Evolutionary conservation across 2,888 invertebrate genomes (phyloP).

Genomic region (Dascillus cervinus): DNA sequence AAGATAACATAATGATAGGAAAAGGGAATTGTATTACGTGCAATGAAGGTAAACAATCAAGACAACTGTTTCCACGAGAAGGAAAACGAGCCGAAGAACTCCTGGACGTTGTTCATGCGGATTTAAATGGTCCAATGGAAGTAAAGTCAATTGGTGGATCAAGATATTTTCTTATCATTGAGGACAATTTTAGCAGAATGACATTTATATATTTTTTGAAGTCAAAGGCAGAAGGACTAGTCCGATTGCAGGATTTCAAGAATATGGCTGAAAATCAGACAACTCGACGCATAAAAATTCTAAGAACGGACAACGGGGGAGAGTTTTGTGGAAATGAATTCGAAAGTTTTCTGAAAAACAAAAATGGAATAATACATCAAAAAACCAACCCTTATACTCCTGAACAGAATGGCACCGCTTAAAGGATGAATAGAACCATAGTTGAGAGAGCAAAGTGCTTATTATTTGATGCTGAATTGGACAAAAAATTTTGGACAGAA

Average conservation of each 20-base stretch:
- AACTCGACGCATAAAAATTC: conserved; percentile 20
- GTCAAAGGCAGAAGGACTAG: not conserved
- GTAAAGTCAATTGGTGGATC: conserved; percentile 4
- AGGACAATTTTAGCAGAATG: not conserved
- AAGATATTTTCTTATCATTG: not conserved
- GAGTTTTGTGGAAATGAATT: conserved; percentile 16
- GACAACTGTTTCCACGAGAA: conserved; percentile 21
- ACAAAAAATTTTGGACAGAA: conserved; percentile 6
- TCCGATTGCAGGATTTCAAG: conserved; percentile 24
- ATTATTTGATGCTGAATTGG: conserved; percentile 12
- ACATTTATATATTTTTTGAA: not conserved
- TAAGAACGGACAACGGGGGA: conserved; percentile 23
- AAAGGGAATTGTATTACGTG: conserved; percentile 10
- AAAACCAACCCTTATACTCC: conserved; percentile 23
- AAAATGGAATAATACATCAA: conserved; percentile 24
- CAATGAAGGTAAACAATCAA: conserved; percentile 24
- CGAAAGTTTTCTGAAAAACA: conserved; percentile 15
- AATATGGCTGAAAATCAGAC: conserved; percentile 24
- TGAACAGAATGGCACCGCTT: conserved; percentile 25
- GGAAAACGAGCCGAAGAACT: conserved; percentile 15
- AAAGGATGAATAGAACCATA: conserved; percentile 19
- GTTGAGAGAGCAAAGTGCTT: conserved; percentile 19
- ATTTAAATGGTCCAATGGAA: conserved; percentile 17
- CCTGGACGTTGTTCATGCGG: conserved; percentile 23
- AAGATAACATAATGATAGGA: not conserved